A percentile compares a stretch with the other conserved stretches of the same genome.
phyloP scores from a whole-genome alignment of 2,888 invertebrate genomes.

The Branchinecta sandiegonensis region DNA sequence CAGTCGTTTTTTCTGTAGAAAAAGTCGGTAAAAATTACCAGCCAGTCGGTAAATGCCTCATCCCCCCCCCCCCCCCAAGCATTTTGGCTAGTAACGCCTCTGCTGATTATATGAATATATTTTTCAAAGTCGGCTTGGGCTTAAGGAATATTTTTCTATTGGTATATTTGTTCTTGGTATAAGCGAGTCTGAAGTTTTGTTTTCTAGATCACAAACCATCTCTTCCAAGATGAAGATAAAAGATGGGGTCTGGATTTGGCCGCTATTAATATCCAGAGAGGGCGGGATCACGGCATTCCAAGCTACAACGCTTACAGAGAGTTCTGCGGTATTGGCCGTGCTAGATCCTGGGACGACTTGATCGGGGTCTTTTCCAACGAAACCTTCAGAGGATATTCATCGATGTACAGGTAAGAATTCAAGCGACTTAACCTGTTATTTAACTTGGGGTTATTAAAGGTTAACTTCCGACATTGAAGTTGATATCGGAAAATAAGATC shows the following conservation, averaged over 20 bases:
- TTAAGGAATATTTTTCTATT: too few species aligned
- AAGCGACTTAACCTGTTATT: too few species aligned
- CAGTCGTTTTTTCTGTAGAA: too few species aligned
- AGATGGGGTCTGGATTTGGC: slow-evolving; percentile 34
- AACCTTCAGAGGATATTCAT: slow-evolving; percentile 25
- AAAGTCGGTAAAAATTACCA: too few species aligned
- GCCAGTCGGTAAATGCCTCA: too few species aligned
- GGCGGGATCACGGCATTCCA: slow-evolving; percentile 34
- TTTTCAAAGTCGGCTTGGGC: too few species aligned
- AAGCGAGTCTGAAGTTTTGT: background rate
- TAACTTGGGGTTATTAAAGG: too few species aligned
- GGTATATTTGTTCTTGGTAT: background rate
- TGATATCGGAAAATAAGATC: too few species aligned
- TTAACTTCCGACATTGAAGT: too few species aligned
- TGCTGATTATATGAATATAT: too few species aligned
- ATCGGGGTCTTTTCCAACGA: slow-evolving; percentile 27
- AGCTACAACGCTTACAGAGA: slow-evolving; percentile 32
- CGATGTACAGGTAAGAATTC: slow-evolving; percentile 25
- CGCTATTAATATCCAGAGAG: slow-evolving; percentile 35
- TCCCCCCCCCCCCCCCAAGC: too few species aligned
- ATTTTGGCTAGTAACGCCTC: too few species aligned
- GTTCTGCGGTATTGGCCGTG: slow-evolving; percentile 27
- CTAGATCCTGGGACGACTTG: slow-evolving; percentile 29
- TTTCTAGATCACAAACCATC: slow-evolving; percentile 29
- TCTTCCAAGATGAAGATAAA: slow-evolving; percentile 30